Base-by-base conservation (phyloP, 2,797 vertebrate species). In the Ceyx erithaca region DNA sequence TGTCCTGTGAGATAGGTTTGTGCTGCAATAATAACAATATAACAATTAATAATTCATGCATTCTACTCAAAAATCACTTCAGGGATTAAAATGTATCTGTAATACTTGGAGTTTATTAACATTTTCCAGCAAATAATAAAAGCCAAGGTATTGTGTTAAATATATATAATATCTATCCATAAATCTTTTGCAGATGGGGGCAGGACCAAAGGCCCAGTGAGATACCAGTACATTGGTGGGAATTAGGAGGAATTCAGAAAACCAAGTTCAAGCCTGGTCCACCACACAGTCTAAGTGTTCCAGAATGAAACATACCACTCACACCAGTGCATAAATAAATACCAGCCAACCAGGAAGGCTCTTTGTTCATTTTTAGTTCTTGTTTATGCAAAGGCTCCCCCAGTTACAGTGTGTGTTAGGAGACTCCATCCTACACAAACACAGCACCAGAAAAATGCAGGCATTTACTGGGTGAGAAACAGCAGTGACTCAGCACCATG, bases 101-200 rank as follows among this genome's bases (percentile, higher is more conserved):
- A 95, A 92, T 92, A 93, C 75, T 91, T 80, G 80, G 4, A 16
- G 37, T 94, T 95, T 94, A 96, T 94, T 94, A 96, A 96, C 94
- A 85, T 96, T 96, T 96, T 93, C 87, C 91, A 94, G 91, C 90
- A 95, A 96, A 96, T 92, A 92, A 92, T 93, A 89, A 95, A 92
- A 68, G 67, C 61, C 62, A 10, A 37, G 62, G 58, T 61, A 95
- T 89, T 92, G 82, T 91, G 93, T 96, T 96, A 96, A 96, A 92
- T 85, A 86, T 85, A 55, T 92, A 51, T 55, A 71, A 75, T 78
- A 87, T 64, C 48, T 70, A 31, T 9, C 64, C 84, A 49, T 87
- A 92, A 91, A 80, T 92, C 75, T 62, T 23, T 17, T 35, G 78
- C 71, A 90, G 85, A 87, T 48, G 3, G 7, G 69, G 73, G 80